Evolutionary conservation across 2,888 invertebrate genomes (phyloP), one percentile per base, ranked within the genome.

Genomic region (Morpho deidamia): DNA sequence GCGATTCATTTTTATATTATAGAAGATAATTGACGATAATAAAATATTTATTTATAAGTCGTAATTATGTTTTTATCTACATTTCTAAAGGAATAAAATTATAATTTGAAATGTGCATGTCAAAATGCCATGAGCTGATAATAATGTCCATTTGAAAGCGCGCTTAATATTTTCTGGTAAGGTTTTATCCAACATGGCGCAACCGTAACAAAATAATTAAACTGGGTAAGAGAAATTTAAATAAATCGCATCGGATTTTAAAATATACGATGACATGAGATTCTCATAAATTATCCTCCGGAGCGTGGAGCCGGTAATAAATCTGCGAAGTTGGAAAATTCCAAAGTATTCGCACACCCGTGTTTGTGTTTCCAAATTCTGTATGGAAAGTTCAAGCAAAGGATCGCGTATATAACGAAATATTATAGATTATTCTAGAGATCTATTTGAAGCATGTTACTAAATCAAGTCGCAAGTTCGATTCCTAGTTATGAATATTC

Each of bases 271-370:
- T 58, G 59, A 65, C 60, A 60, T 58, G 59, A 59, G 60, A 55
- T 51, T 53, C 60, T 56, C 62, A 60, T 65, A 65, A 64, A 64
- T 64, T 62, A 62, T 62, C 58, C 54, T 54, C 51, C 50, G 55
- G 47, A 53, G 51, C 50, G 51, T 47, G 53, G 50, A 55, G 56
- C 60, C 59, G 57, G 63, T 58, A 53, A 66, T 66, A 66, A 66
- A 67, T 67, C 66, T 60, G 60, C 35, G 56, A 61, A 60, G 57
- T 64, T 61, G 56, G 60, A 61, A 67, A 62, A 61, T 60, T 62
- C 54, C 53, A 50, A 62, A 59, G 60, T 56, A 60, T 58, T 58
- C 58, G 55, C 60, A 59, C 58, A 53, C 43, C 55, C 58, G 58
- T 64, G 64, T 64, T 64, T 66, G 61, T 59, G 61, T 67, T 64